Evolutionary conservation across 2,797 vertebrate genomes (phyloP).

Genomic region (Melanogrammus aeglefinus): DNA sequence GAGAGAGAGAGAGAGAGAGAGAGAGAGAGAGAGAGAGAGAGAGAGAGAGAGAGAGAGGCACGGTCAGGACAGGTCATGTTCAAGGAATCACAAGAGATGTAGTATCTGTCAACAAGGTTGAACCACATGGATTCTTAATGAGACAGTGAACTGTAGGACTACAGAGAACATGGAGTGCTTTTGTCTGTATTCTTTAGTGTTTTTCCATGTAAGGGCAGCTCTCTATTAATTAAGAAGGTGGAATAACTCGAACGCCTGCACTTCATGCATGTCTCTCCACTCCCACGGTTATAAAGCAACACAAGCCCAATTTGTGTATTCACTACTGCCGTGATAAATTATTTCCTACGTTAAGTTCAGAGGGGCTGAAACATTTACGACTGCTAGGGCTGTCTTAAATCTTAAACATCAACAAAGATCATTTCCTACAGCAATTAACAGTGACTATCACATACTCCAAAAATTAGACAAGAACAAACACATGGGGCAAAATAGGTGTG

Average conservation of each 20-base stretch:
- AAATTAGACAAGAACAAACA: background rate
- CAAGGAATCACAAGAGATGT: background rate
- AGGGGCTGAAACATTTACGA: background rate
- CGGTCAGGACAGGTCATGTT: background rate
- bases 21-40: too few relatives aligned
- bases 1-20: too few relatives aligned
- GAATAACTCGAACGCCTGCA: background rate
- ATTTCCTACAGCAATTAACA: background rate
- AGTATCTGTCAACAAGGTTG: background rate
- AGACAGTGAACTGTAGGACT: background rate
- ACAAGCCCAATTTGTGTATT: too few relatives aligned
- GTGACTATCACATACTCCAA: background rate
- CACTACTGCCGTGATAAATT: too few relatives aligned
- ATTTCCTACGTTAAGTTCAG: background rate
- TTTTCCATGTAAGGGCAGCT: background rate
- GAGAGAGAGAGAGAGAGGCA: background rate
- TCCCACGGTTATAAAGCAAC: too few relatives aligned
- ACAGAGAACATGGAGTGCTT: background rate
- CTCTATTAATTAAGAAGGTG: background rate
- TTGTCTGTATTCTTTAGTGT: too few relatives aligned
- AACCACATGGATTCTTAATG: background rate
- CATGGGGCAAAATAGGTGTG: background rate
- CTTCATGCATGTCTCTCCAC: background rate
- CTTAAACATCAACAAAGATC: background rate
- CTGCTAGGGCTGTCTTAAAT: background rate